Percentiles rank a stretch among this genome's conserved stretches.
Conservation (phyloP, 2,113 vertebrate species). For the Catharus fuscescens region DNA sequence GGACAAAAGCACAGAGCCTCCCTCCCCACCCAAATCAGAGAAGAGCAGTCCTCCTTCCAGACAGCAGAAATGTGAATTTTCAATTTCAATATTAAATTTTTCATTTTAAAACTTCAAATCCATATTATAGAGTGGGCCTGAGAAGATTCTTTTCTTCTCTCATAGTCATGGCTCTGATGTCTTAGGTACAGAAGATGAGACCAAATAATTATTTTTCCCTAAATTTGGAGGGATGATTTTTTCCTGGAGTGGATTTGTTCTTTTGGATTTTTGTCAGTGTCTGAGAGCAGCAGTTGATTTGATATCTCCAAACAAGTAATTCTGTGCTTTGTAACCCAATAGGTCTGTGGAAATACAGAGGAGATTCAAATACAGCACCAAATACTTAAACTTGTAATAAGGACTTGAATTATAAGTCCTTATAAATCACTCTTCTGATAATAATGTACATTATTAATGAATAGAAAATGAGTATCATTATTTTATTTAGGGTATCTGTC, state of each 20-base stretch:
- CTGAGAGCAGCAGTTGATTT: not conserved
- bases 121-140: not conserved
- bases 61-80: not conserved
- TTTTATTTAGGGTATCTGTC: not conserved
- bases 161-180: not conserved
- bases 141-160: not conserved
- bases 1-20: rapidly evolving
- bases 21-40: not conserved
- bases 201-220: not conserved
- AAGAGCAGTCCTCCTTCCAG: not conserved
- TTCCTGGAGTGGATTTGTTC: not conserved
- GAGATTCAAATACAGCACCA: not conserved
- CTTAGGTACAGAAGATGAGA: not conserved
- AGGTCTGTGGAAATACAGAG: not conserved
- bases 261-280: not conserved
- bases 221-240: not conserved
- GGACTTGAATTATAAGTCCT: not conserved
- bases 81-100: no score
- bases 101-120: not conserved
- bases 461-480: not conserved
- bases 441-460: not conserved
- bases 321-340: not conserved
- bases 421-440: not conserved
- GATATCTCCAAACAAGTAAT: not conserved
- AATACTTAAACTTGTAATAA: not conserved